Evolutionary conservation across 1,140 invertebrate genomes (phyloP), one percentile per base, ranked within the genome.

Genomic region (Drosophila littoralis): DNA sequence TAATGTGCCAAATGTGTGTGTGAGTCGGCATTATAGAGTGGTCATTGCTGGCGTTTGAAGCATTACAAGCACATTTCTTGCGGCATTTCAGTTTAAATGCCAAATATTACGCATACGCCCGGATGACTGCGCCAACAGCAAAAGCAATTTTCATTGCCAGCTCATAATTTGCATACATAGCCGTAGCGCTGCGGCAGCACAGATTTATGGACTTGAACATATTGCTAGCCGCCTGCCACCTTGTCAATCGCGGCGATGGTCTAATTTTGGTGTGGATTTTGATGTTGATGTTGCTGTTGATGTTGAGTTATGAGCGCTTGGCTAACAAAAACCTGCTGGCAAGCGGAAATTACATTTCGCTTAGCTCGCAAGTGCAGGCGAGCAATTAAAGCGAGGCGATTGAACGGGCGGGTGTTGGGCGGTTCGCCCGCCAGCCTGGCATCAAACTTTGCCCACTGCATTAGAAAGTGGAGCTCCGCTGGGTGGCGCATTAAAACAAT

Each of bases 281-380:
- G 36, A 42, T 28, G 17, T 38, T 36, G 22, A 40, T 64, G 46
- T 52, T 33, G 22, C 33, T 33, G 46, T 73, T 84, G 77, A 80
- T 80, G 77, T 81, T 78, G 75, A 86, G 68, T 81, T 85, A 75
- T 81, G 81, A 43, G 55, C 63, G 28, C 22, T 61, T 59, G 66
- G 65, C 60, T 77, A 76, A 64, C 22, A 28, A 68, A 60, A 46
- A 65, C 43, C 69, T 65, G 43, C 35, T 54, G 52, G 73, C 59
- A 67, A 77, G 60, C 83, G 83, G 83, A 86, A 86, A 86, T 86
- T 86, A 69, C 83, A 79, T 86, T 86, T 86, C 68, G 78, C 82
- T 86, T 50, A 58, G 73, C 70, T 76, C 69, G 79, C 73, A 65
- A 67, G 48, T 54, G 38, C 60, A 45, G 50, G 54, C 22, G 46